Conservation (phyloP, 64 coral and sea anemone genomes). For the Anthopleura sola region DNA sequence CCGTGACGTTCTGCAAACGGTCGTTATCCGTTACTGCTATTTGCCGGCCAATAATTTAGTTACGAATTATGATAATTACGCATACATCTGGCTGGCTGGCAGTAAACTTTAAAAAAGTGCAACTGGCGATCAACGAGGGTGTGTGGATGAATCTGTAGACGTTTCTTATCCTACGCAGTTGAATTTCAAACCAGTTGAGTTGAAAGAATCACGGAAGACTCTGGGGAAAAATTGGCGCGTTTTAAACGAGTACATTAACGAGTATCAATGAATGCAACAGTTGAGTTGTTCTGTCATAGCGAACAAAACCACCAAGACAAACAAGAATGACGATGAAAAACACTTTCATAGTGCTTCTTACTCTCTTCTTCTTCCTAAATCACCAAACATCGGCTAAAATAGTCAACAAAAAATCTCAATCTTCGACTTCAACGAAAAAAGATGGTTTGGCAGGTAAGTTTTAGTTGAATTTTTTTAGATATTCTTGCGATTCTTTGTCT, state of each 20-base stretch:
- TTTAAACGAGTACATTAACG: not conserved
- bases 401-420: not conserved
- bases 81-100: constrained; percentile 4
- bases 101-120: constrained; percentile 22
- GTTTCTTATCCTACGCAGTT: not conserved
- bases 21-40: not conserved
- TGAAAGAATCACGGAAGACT: not conserved
- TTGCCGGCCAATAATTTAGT: not conserved
- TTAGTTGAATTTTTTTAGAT: not conserved
- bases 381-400: not conserved
- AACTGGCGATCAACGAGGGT: constrained; percentile 7
- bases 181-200: not conserved
- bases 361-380: not conserved
- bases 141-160: not conserved
- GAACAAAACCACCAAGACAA: not conserved
- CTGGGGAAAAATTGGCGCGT: not conserved
- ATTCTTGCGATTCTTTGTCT: not conserved
- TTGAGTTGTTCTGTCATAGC: not conserved
- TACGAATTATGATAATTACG: constrained; percentile 14
- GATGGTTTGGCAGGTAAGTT: constrained; percentile 4
- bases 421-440: not conserved
- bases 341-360: not conserved
- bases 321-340: not conserved
- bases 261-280: not conserved
- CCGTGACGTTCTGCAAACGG: not conserved